Base-by-base conservation (phyloP, 35 echinoderm and acorn worm genomes). In the Eucidaris tribuloides region DNA sequence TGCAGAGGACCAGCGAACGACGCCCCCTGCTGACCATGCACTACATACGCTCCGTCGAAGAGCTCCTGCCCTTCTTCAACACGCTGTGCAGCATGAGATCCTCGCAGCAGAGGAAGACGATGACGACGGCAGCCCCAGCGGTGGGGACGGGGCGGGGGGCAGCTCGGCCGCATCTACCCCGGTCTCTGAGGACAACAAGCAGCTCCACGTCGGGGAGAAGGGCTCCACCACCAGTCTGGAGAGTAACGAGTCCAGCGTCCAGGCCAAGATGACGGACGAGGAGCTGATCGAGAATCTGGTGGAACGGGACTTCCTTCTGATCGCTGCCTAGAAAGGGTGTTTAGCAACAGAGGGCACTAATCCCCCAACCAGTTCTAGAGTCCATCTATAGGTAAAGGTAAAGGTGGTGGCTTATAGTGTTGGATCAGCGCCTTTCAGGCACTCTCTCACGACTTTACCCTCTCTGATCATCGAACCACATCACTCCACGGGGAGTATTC, bases 61-160 rank as follows among this genome's bases (percentile, higher is more conserved):
- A 99, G 42, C 87, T 99, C 7, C 65, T 93, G 32, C 96, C 90
- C 24, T 99, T 99, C 87, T 90, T 99, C 83, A 99, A 99, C 55
- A 89, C 83, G 7, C 79, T 99, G 28, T 93, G 96, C 37, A 55
- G 77, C 17, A 50, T 82, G 59, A n/a, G n/a, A n/a, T n/a, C n/a
- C n/a, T n/a, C n/a, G n/a, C n/a, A n/a, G n/a, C n/a, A n/a, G n/a
- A n/a, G n/a, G n/a, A n/a, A n/a, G n/a, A n/a, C n/a, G n/a, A n/a
- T n/a, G n/a, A n/a, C n/a, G n/a, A n/a, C n/a, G n/a, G n/a, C n/a
- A n/a, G n/a, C n/a, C n/a, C n/a, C n/a, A n/a, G n/a, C n/a, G n/a
- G n/a, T n/a, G n/a, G n/a, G n/a, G n/a, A n/a, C n/a, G n/a, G n/a
- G n/a, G n/a, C n/a, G n/a, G n/a, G n/a, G n/a, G n/a, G n/a, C n/a